Evolutionary conservation across 2,113 vertebrate species (phyloP).

Genomic region (Cromileptes altivelis): DNA sequence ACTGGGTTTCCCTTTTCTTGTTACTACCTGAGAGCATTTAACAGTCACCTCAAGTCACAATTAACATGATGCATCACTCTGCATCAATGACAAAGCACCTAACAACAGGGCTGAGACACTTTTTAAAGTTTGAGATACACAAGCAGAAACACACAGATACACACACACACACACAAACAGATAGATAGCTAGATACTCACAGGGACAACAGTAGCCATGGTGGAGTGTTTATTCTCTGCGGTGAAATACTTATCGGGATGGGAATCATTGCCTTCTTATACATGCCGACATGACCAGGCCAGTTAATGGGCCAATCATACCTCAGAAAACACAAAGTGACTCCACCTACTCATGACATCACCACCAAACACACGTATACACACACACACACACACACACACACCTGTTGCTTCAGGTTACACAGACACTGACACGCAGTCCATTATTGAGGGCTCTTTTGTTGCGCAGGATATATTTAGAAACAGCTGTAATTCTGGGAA

Average conservation of each 20-base stretch:
- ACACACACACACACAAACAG: conserved; percentile 3
- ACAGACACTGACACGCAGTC: conserved; percentile 46
- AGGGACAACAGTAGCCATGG: conserved; percentile 84
- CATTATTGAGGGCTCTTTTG: conserved; percentile 76
- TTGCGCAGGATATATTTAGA: conserved; percentile 81
- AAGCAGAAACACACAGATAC: neutral
- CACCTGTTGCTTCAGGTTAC: conserved; percentile 73
- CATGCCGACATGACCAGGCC: neutral
- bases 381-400: conserved; percentile 18
- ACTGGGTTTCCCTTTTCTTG: neutral
- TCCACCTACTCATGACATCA: conserved; percentile 62
- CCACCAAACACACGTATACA: conserved; percentile 14
- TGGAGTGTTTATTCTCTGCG: conserved; percentile 1
- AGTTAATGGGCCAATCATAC: conserved; percentile 55
- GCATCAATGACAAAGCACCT: neutral
- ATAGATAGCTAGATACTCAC: conserved; percentile 74
- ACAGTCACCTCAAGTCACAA: neutral
- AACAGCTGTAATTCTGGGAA: conserved; percentile 46
- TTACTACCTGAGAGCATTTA: neutral
- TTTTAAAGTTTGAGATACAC: neutral
- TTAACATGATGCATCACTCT: neutral
- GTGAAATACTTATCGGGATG: neutral
- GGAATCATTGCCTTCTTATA: conserved; percentile 62
- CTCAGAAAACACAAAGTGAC: conserved; percentile 10
- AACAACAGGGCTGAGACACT: neutral